A percentile compares a stretch with the other conserved stretches of the same genome.
phyloP scores from a whole-genome alignment of 2,888 invertebrate species.

The Leptopilina syphax region DNA sequence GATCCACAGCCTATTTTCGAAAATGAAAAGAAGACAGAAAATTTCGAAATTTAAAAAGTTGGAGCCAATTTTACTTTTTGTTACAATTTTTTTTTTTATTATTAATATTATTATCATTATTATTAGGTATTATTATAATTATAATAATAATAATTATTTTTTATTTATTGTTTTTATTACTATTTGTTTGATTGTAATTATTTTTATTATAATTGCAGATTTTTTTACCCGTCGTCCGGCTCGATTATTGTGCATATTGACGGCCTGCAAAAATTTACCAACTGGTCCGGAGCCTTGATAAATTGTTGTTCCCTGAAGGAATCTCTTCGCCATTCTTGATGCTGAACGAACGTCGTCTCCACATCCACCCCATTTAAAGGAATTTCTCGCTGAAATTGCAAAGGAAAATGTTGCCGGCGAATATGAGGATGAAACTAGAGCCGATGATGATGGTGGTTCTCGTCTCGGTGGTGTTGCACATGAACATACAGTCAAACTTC shows the following conservation, averaged over 20 bases:
- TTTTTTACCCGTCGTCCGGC: conserved; percentile 85
- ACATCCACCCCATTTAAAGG: conserved; percentile 93
- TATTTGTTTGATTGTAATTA: not conserved
- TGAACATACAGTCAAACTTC: conserved; percentile 86
- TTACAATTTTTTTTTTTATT: not conserved
- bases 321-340: conserved; percentile 84
- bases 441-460: conserved; percentile 79
- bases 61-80: not conserved
- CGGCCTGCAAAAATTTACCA: conserved; percentile 80
- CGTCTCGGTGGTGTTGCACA: conserved; percentile 85
- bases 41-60: too few relatives aligned
- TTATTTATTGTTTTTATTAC: too few relatives aligned
- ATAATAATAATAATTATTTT: not conserved
- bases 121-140: not conserved
- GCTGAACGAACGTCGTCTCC: conserved; percentile 89
- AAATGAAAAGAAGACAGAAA: not conserved
- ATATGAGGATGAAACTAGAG: conserved; percentile 68
- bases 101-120: too few relatives aligned
- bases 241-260: conserved; percentile 88
- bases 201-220: not conserved
- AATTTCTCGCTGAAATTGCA: conserved; percentile 76
- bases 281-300: conserved; percentile 68
- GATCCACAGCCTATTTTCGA: conserved; percentile 79
- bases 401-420: conserved; percentile 67
- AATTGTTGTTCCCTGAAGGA: conserved; percentile 81